Conservation (phyloP, 2,797 vertebrate species). For the Mormyrops boulengeri region DNA sequence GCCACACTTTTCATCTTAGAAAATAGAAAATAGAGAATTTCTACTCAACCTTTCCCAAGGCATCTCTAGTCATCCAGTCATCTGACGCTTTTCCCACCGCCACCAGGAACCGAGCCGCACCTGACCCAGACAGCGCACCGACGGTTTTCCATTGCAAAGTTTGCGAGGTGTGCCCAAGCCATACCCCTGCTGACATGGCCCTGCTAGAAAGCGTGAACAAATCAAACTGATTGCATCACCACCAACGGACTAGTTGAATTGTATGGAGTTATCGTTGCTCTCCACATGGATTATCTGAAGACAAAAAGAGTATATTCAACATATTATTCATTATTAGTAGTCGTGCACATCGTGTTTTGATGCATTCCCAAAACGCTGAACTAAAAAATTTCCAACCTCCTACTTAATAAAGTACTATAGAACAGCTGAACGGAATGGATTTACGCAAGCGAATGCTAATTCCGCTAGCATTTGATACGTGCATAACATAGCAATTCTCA, state of each 20-base stretch:
- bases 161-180: too few relatives aligned
- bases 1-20: not conserved
- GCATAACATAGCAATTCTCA: too few relatives aligned
- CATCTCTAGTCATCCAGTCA: not conserved
- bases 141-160: not conserved
- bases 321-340: not conserved
- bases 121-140: not conserved
- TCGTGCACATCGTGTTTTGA: not conserved
- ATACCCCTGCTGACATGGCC: not conserved
- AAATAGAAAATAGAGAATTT: not conserved
- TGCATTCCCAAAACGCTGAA: not conserved
- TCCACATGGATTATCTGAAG: not conserved
- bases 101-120: not conserved
- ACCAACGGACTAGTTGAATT: not conserved
- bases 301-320: not conserved
- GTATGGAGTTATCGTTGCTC: not conserved
- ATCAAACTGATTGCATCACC: not conserved
- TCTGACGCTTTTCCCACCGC: not conserved
- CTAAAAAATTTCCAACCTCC: not conserved
- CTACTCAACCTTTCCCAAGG: not conserved
- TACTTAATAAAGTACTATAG: not conserved
- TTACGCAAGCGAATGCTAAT: not conserved
- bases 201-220: not conserved
- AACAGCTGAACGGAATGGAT: not conserved
- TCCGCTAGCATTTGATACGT: not conserved